phyloP scores from a whole-genome alignment of 2,888 invertebrate species.

The Polyploca ridens region DNA sequence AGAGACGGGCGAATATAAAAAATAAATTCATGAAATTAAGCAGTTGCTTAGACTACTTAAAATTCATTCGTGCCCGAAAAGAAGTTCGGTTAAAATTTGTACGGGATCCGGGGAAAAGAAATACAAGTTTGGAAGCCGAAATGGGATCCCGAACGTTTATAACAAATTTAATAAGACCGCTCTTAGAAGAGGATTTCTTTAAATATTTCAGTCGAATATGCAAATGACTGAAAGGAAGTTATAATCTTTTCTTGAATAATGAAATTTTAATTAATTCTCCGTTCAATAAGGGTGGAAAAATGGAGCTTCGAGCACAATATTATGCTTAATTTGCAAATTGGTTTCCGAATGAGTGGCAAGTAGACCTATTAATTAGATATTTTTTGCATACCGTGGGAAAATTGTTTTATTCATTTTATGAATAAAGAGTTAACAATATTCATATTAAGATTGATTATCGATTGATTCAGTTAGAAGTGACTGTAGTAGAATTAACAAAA shows the following conservation, averaged over 20 bases:
- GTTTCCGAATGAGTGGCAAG: slow-evolving; percentile 21
- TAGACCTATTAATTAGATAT: slow-evolving; percentile 18
- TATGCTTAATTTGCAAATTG: slow-evolving; percentile 37
- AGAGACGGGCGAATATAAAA: slow-evolving; percentile 27
- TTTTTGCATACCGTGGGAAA: slow-evolving; percentile 16
- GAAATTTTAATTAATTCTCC: slow-evolving; percentile 69
- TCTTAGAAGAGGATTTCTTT: slow-evolving; percentile 65
- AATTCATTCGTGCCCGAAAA: slow-evolving; percentile 60
- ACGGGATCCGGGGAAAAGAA: slow-evolving; percentile 49
- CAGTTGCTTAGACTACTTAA: slow-evolving; percentile 48
- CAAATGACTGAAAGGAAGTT: slow-evolving; percentile 72
- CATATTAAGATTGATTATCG: too few relatives aligned
- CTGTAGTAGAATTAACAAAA: too few relatives aligned
- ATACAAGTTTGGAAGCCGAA: slow-evolving; percentile 55
- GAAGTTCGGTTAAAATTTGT: slow-evolving; percentile 48
- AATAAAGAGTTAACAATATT: not conserved
- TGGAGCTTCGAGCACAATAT: slow-evolving; percentile 34
- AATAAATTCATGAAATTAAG: slow-evolving; percentile 49
- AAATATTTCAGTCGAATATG: slow-evolving; percentile 72
- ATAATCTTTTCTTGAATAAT: slow-evolving; percentile 72
- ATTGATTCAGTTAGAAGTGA: too few relatives aligned
- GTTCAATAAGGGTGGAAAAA: slow-evolving; percentile 52
- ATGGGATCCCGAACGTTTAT: slow-evolving; percentile 56
- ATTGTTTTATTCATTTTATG: not conserved
- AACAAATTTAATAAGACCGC: slow-evolving; percentile 72